Conservation (phyloP, 2,113 vertebrate genomes). For the Gallinago media region DNA sequence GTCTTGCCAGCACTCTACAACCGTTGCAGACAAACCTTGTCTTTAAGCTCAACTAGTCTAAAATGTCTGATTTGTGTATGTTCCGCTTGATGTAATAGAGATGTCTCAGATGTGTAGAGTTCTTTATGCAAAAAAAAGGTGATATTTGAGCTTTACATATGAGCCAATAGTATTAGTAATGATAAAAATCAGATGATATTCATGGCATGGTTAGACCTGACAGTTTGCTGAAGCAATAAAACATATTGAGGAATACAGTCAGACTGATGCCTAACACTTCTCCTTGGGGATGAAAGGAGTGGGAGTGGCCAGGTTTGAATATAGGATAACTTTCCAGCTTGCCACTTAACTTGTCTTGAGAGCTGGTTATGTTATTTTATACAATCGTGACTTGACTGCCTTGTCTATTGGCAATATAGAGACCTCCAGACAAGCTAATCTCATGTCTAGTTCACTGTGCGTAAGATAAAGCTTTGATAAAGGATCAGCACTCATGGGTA, state of each 20-base stretch:
- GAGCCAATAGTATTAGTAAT: not conserved
- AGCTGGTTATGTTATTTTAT: not conserved
- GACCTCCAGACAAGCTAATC: not conserved
- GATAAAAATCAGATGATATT: not conserved
- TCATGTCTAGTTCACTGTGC: not conserved
- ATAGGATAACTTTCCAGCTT: not conserved
- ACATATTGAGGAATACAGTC: not conserved
- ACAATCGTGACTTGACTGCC: not conserved
- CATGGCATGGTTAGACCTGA: not conserved
- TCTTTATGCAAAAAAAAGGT: not conserved
- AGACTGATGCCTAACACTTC: not conserved
- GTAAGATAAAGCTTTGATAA: conserved; percentile 32
- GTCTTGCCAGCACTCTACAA: not conserved
- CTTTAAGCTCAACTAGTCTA: not conserved
- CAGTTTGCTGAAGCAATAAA: not conserved
- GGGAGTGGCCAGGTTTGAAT: not conserved
- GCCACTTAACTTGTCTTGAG: not conserved
- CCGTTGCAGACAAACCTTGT: not conserved
- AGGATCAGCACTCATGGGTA: not conserved
- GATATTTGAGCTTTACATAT: not conserved
- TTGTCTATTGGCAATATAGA: not conserved
- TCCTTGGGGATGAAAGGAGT: not conserved
- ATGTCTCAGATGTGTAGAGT: not conserved
- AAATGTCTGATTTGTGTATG: not conserved
- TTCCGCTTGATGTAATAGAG: not conserved